Conservation (phyloP, 2,113 vertebrate genomes). For the Silurus asotus region DNA sequence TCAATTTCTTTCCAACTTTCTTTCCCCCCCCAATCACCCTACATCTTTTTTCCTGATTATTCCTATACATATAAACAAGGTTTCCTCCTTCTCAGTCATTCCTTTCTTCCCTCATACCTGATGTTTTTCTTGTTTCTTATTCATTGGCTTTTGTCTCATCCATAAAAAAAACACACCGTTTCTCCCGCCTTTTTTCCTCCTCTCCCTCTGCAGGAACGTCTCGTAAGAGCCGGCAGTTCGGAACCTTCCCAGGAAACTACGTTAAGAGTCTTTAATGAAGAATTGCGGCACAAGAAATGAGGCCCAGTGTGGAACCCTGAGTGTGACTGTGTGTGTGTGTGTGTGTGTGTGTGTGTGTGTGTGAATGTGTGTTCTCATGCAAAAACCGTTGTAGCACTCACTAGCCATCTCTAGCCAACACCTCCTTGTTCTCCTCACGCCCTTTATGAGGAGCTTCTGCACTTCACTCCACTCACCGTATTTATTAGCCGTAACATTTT, state of each 20-base stretch:
- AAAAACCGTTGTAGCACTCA: conserved; percentile 69
- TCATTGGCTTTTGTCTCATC: background rate
- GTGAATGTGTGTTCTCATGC: conserved; percentile 58
- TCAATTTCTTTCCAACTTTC: background rate
- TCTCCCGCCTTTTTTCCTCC: background rate
- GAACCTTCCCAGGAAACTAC: conserved; percentile 99
- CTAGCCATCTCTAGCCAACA: conserved; percentile 69
- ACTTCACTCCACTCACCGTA: conserved; percentile 1
- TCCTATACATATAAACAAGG: background rate
- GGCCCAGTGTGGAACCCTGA: conserved; percentile 51
- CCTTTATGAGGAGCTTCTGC: background rate
- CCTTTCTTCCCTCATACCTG: background rate
- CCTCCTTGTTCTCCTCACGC: conserved; percentile 19
- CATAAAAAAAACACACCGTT: background rate
- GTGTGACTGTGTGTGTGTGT: conserved; percentile 52
- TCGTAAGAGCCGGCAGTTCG: conserved; percentile 94
- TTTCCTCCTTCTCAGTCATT: background rate
- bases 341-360: conserved; percentile 44
- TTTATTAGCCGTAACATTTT: conserved; percentile 22
- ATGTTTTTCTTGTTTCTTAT: background rate
- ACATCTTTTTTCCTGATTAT: background rate
- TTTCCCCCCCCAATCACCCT: too few species aligned
- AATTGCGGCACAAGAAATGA: conserved; percentile 73
- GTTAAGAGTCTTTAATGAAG: conserved; percentile 91
- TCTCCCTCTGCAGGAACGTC: conserved; percentile 86